A percentile compares a stretch with the other conserved stretches of the same genome.
These are phyloP conservation scores for Hippolais icterina DNA, from an alignment of 2,113 vertebrate species.

Conservation along the genomic window DNA sequence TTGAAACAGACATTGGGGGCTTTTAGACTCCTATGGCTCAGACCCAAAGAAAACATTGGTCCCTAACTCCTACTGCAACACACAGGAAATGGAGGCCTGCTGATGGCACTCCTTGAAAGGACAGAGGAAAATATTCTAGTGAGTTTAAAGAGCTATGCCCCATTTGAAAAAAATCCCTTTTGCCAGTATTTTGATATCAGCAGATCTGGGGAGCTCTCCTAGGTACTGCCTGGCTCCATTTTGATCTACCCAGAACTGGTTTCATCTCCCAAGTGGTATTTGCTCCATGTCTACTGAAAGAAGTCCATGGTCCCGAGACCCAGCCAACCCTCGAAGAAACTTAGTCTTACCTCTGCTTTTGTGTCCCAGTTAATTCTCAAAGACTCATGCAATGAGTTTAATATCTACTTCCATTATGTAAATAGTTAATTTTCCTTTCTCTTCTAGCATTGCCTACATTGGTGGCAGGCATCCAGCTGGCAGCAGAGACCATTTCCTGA, in stretches of 20 bases:
- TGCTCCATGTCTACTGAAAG: not conserved
- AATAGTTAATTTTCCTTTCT: not conserved
- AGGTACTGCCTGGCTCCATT: not conserved
- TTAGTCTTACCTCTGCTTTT: not conserved
- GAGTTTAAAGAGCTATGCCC: not conserved
- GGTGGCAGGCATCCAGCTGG: not conserved
- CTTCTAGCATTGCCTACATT: not conserved
- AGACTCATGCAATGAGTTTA: not conserved
- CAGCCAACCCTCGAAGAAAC: not conserved
- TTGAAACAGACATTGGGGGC: not conserved
- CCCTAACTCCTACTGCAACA: not conserved
- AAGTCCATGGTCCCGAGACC: not conserved
- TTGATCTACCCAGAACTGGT: not conserved
- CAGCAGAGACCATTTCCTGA: not conserved
- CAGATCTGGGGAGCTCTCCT: not conserved
- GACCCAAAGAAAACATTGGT: not conserved
- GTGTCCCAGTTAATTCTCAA: not conserved
- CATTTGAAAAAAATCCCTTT: not conserved
- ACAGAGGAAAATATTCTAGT: not conserved
- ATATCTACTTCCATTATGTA: not conserved
- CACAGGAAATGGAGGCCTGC: not conserved
- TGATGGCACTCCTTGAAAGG: not conserved
- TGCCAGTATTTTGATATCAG: not conserved
- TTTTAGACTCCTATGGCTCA: not conserved
- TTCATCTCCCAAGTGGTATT: not conserved